Percentiles rank a stretch among this genome's conserved stretches.
Conservation (phyloP, 2,113 vertebrate species). For the Mustelus asterias region DNA sequence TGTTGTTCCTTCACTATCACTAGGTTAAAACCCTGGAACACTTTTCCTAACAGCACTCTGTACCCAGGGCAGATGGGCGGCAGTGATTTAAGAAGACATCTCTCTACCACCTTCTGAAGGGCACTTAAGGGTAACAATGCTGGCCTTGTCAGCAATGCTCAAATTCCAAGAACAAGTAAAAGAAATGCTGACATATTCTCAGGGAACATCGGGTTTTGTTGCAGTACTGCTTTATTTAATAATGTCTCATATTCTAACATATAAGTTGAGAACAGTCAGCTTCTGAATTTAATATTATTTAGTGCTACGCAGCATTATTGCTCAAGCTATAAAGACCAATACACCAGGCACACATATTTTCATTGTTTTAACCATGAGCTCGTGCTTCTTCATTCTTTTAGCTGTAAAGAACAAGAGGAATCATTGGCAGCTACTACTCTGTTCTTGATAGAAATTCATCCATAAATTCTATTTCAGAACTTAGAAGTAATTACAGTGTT, state of each 20-base stretch:
- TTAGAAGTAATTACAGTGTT: neutral
- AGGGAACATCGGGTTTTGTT: neutral
- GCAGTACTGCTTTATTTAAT: neutral
- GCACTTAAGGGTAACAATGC: neutral
- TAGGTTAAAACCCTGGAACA: neutral
- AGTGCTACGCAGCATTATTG: neutral
- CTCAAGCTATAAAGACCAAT: neutral
- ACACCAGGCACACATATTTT: neutral
- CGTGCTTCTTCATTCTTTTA: neutral
- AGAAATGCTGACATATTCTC: neutral
- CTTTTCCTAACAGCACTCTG: neutral
- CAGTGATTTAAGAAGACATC: neutral
- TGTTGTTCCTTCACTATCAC: neutral
- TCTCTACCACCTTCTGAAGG: neutral
- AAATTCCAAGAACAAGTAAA: neutral
- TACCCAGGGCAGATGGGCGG: neutral
- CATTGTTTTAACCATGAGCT: neutral
- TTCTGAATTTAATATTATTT: neutral
- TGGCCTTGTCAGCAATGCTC: neutral
- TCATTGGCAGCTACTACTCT: neutral
- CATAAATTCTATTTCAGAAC: neutral
- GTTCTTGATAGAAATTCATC: neutral
- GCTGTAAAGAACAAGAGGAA: neutral
- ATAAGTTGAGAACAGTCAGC: neutral
- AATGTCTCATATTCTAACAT: neutral